Base-by-base conservation (phyloP, 1,140 invertebrate genomes). In the Bicyclus anynana region DNA sequence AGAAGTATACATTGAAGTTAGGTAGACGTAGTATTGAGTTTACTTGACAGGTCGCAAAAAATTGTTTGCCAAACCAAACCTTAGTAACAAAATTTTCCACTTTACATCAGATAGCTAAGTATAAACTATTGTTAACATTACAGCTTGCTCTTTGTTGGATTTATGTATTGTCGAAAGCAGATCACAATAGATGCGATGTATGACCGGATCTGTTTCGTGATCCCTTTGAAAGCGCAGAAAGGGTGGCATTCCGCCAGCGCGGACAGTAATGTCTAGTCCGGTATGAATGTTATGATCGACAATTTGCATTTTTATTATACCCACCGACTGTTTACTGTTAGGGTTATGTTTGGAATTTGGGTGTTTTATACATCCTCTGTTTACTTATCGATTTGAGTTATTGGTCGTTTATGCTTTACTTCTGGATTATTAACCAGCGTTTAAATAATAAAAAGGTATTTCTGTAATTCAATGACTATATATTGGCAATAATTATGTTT, bases 261-360 rank as follows among this genome's bases (percentile, higher is more conserved):
- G 49, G 66, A 74, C 74, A 74, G 74, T 77, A 65, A 72, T 71
- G 72, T 77, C 77, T 71, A 66, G 44, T 54, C 37, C 37, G 44
- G 50, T 65, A 59, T 49, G 58, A 57, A 70, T 55, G 59, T 75
- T 70, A 72, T 75, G 67, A 74, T 73, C 72, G 63, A 74, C 74
- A 12, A 80, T 83, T 80, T 77, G 72, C 70, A 77, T 81, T 77
- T 81, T 73, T 77, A 77, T 81, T 75, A 67, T 67, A 57, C 37
- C 38, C n/a, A n/a, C n/a, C 26, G 38, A 23, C 47, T 40, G 35
- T 57, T 58, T 62, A 26, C 49, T 33, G 48, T 55, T 26, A 27
- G 56, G 23, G 49, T 37, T 52, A 40, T 23, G 21, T 52, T 59
- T 59, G 51, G 18, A 50, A 44, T 44, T 44, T 20, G 16, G 51